phyloP scores from a whole-genome alignment of 2,797 vertebrate genomes.

The Poeciliopsis infans region DNA sequence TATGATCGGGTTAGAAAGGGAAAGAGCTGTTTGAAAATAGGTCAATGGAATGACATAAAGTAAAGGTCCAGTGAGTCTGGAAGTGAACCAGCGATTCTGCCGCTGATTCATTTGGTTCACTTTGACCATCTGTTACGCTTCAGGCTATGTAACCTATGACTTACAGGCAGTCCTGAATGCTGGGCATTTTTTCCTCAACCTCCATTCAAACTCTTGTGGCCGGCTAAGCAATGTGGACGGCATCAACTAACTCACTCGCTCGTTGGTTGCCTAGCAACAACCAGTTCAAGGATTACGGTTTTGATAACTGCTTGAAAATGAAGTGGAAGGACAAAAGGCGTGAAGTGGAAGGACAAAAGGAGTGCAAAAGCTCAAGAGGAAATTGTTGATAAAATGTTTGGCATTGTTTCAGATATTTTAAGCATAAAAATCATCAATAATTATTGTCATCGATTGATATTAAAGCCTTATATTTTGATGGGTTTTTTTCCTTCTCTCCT shows the following conservation, averaged over 20 bases:
- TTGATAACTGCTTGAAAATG: no score
- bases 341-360: no score
- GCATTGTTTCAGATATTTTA: no score
- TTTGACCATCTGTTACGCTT: constrained; percentile 8
- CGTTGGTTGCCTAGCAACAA: no score
- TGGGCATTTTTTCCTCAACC: background rate
- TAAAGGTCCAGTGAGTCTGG: constrained; percentile 16
- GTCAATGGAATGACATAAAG: constrained; percentile 9
- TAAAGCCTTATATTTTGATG: no score
- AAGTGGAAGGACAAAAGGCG: no score
- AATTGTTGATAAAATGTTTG: no score
- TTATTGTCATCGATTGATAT: background rate
- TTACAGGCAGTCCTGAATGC: background rate
- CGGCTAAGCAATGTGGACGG: no score
- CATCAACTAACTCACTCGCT: no score
- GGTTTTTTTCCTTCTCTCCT: background rate
- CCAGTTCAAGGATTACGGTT: no score
- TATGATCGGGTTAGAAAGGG: background rate
- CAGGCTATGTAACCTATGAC: background rate
- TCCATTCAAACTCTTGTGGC: no score
- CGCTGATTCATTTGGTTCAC: background rate
- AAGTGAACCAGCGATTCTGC: constrained; percentile 10
- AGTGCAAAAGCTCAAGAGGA: no score
- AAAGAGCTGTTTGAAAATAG: background rate
- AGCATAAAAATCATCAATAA: background rate